phyloP scores from a whole-genome alignment of 2,113 vertebrate species.

The Anseranas semipalmata region DNA sequence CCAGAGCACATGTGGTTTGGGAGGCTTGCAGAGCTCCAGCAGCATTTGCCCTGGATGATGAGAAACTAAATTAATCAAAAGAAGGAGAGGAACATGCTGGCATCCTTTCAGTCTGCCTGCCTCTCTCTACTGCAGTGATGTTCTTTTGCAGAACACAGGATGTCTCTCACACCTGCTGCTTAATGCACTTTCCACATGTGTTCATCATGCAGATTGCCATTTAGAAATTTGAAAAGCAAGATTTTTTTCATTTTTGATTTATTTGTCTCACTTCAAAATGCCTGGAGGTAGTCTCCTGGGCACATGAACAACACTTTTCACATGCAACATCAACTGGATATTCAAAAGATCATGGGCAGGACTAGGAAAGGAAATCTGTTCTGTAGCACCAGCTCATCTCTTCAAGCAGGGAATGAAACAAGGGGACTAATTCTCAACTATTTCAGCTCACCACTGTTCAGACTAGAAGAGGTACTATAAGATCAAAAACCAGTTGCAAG shows the following conservation, averaged over 20 bases:
- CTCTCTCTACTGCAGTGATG: background rate
- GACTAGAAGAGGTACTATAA: background rate
- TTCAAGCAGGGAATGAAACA: background rate
- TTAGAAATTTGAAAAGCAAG: background rate
- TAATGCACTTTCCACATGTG: background rate
- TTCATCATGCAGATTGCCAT: background rate
- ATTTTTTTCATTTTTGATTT: background rate
- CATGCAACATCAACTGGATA: background rate
- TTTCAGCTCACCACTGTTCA: background rate
- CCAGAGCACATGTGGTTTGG: background rate
- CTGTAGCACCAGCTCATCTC: background rate
- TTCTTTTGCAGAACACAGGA: background rate
- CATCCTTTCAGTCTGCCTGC: background rate
- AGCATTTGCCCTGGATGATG: background rate
- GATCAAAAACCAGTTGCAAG: background rate
- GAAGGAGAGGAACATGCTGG: background rate
- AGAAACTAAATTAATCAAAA: background rate
- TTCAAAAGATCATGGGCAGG: background rate
- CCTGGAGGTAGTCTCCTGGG: background rate
- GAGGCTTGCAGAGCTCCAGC: background rate
- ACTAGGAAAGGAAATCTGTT: background rate
- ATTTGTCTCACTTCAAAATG: background rate
- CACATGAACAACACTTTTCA: background rate
- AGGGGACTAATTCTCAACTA: background rate
- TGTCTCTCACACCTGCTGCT: background rate